phyloP scores from a whole-genome alignment of 2,113 vertebrate species.

The Amphiprion ocellaris region DNA sequence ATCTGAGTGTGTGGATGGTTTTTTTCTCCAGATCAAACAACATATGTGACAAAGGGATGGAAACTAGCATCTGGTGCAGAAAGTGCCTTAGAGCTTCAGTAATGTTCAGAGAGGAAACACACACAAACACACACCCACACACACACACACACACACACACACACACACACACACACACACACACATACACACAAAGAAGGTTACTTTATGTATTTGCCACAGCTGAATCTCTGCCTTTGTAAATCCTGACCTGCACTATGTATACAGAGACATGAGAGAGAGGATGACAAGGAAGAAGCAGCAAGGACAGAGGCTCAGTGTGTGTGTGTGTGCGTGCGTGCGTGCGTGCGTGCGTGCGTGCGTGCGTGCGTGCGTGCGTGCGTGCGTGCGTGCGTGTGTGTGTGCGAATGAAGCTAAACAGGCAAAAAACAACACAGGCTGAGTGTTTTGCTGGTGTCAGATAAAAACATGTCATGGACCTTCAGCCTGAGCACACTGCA shows the following conservation, averaged over 20 bases:
- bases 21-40: slow-evolving; percentile 33
- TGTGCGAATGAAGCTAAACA: not conserved
- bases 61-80: slow-evolving; percentile 26
- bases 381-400: slow-evolving; percentile 3
- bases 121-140: fast-evolving
- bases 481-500: slow-evolving; percentile 15
- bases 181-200: not conserved
- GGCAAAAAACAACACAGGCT: slow-evolving; percentile 18
- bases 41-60: slow-evolving; percentile 1
- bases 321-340: slow-evolving; percentile 10
- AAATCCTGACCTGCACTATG: slow-evolving; percentile 39
- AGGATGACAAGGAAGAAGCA: not conserved
- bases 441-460: slow-evolving; percentile 15
- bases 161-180: not conserved
- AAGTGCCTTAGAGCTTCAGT: not conserved
- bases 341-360: not conserved
- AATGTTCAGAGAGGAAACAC: not conserved
- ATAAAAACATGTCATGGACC: slow-evolving; percentile 37
- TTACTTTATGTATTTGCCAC: slow-evolving; percentile 7
- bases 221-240: slow-evolving; percentile 34
- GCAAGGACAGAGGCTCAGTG: not conserved
- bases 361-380: not conserved
- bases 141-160: not conserved
- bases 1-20: not conserved
- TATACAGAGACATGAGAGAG: slow-evolving; percentile 35